phyloP scores from a whole-genome alignment of 2,888 invertebrate genomes.

The Caenorhabditis sulstoni region DNA sequence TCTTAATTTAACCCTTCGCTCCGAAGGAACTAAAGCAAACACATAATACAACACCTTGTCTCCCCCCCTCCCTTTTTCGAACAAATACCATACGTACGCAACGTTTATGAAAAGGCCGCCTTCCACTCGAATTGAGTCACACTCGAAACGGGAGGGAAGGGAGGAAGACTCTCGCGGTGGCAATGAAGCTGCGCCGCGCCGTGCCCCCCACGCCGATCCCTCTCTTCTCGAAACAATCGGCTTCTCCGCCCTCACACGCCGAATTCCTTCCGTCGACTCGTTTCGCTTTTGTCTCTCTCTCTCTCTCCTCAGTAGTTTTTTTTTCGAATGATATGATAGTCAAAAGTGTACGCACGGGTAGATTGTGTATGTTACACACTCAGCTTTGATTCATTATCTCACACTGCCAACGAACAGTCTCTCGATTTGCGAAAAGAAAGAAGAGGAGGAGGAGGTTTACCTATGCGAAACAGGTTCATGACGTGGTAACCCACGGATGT shows the following conservation, averaged over 20 bases:
- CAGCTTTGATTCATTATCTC: constrained; percentile 54
- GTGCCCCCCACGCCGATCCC: neutral
- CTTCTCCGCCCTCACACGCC: neutral
- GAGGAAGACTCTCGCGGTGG: constrained; percentile 17
- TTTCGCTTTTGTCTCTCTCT: neutral
- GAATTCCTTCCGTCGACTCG: no score
- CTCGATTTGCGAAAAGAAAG: constrained; percentile 3
- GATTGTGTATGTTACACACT: constrained; percentile 43
- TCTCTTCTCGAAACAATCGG: neutral
- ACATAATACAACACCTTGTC: constrained; percentile 44
- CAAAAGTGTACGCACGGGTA: constrained; percentile 35
- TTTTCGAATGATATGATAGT: constrained; percentile 55
- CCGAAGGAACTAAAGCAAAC: constrained; percentile 47
- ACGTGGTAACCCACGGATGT: constrained; percentile 3
- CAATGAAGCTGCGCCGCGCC: constrained; percentile 12
- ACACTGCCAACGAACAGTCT: constrained; percentile 15
- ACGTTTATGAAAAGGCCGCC: constrained; percentile 47
- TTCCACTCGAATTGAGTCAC: constrained; percentile 52
- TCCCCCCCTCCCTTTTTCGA: constrained; percentile 40
- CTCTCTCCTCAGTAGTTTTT: constrained; percentile 19
- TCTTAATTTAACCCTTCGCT: constrained; percentile 32
- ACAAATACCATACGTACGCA: constrained; percentile 52
- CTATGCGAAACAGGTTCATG: constrained; percentile 9
- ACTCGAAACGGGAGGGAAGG: constrained; percentile 43
- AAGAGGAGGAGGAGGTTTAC: neutral